Conservation (phyloP, 2,888 invertebrate species). For the Adineta ricciae region DNA sequence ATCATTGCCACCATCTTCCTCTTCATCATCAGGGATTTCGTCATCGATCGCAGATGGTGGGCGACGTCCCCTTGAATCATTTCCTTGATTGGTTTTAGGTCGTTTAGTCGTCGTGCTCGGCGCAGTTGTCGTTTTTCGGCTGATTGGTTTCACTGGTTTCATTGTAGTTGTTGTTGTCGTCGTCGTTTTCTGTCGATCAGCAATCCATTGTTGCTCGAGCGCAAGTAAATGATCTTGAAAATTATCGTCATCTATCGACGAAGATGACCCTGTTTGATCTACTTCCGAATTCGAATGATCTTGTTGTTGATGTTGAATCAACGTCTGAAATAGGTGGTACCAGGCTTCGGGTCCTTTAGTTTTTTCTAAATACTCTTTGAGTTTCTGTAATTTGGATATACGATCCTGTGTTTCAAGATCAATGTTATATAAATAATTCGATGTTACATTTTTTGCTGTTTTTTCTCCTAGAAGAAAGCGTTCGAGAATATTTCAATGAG, state of each 20-base stretch:
- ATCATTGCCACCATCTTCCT: background rate
- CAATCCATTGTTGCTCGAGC: background rate
- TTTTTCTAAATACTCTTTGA: conserved; percentile 7
- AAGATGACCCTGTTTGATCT: background rate
- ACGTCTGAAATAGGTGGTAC: conserved; percentile 16
- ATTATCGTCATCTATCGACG: background rate
- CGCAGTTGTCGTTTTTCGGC: background rate
- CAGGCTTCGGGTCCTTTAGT: conserved; percentile 16
- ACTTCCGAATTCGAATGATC: background rate
- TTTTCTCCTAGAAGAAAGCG: too few species aligned
- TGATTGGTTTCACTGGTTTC: background rate
- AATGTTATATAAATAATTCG: background rate
- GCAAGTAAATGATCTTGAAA: conserved; percentile 3
- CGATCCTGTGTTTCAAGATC: conserved; percentile 12
- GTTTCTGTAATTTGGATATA: conserved; percentile 14
- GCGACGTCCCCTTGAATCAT: background rate
- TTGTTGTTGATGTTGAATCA: conserved; percentile 19
- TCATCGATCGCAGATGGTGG: background rate
- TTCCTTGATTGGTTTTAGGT: background rate
- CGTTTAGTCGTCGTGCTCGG: background rate
- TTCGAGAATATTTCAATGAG: background rate
- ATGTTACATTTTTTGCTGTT: background rate
- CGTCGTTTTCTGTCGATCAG: background rate
- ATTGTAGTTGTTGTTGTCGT: background rate
- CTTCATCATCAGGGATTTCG: background rate